Evolutionary conservation across 2,797 vertebrate genomes (phyloP).

Genomic region (Phalloptychus januarius): DNA sequence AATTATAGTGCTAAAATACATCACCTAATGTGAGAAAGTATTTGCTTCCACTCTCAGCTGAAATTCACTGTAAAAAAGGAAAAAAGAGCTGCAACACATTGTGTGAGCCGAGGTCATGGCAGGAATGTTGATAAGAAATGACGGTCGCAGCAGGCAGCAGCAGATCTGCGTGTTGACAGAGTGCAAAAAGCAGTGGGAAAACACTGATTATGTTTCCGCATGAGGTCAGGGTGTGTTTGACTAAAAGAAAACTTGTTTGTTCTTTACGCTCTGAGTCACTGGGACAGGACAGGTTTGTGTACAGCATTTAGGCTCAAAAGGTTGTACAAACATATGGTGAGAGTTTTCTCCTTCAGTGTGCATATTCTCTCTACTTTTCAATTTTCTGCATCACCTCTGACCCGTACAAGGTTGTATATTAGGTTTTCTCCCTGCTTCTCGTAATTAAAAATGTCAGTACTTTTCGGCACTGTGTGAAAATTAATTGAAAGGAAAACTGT

Average conservation of each 20-base stretch:
- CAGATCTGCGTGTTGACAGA: conserved; percentile 52
- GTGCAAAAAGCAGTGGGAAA: conserved; percentile 35
- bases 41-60: conserved; percentile 41
- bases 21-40: not conserved
- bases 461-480: not conserved
- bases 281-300: conserved; percentile 5
- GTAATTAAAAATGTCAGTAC: not conserved
- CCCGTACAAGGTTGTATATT: not conserved
- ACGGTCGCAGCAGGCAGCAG: not conserved
- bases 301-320: not conserved
- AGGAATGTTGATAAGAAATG: conserved; percentile 49
- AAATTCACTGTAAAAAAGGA: conserved; percentile 23
- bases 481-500: not conserved
- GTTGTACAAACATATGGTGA: conserved; percentile 8
- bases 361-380: not conserved
- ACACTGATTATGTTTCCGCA: conserved; percentile 10
- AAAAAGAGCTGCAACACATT: conserved; percentile 1
- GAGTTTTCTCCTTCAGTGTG: not conserved
- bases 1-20: not conserved
- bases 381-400: conserved; percentile 4
- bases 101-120: conserved; percentile 47
- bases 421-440: conserved; percentile 11
- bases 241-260: conserved; percentile 26
- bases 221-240: conserved; percentile 34
- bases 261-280: not conserved